Conservation (phyloP, 2,888 invertebrate genomes). For the Calliphora vomitoria region DNA sequence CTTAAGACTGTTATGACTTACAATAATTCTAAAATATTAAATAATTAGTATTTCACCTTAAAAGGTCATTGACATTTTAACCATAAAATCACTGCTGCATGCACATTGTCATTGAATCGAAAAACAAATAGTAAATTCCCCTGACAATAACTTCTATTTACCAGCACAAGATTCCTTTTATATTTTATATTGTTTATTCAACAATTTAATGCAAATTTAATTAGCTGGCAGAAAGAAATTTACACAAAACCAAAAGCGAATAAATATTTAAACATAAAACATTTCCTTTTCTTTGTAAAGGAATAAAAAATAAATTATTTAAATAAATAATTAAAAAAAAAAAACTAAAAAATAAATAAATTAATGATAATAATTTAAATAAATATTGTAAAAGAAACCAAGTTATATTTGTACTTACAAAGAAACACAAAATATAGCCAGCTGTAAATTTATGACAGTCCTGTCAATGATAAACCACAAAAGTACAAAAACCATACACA, state of each 20-base stretch:
- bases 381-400: not conserved
- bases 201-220: slow-evolving; percentile 5
- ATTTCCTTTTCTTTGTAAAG: not conserved
- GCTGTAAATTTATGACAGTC: slow-evolving; percentile 37
- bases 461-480: slow-evolving; percentile 48
- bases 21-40: too few species aligned
- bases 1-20: too few species aligned
- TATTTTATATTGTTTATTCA: not conserved
- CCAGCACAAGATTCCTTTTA: not conserved
- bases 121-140: not conserved
- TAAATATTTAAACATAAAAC: slow-evolving; percentile 9
- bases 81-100: not conserved
- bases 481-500: too few species aligned
- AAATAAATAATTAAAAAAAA: not conserved
- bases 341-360: not conserved
- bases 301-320: not conserved
- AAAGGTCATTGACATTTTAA: not conserved
- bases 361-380: not conserved
- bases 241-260: not conserved
- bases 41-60: not conserved
- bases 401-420: too few species aligned
- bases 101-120: not conserved
- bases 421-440: not conserved
- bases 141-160: not conserved
- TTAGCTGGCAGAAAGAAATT: slow-evolving; percentile 8